Evolutionary conservation across 1,140 invertebrate species (phyloP).

Genomic region (Drosophila gunungcola): DNA sequence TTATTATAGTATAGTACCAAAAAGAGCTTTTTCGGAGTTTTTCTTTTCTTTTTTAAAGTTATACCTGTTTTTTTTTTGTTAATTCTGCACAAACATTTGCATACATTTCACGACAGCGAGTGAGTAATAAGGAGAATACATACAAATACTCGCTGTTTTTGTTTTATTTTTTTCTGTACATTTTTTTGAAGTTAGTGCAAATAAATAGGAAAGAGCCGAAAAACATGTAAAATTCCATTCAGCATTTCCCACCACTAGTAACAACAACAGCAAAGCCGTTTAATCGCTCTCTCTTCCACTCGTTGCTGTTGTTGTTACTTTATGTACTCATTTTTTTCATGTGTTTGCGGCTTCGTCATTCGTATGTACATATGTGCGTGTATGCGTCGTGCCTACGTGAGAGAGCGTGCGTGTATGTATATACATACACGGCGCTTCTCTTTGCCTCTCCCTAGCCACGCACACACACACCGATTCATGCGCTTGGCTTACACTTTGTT

Average conservation of each 20-base stretch:
- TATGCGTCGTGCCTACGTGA: slow-evolving; percentile 24
- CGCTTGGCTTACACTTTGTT: slow-evolving; percentile 28
- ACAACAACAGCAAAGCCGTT: slow-evolving; percentile 53
- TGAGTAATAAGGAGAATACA: slow-evolving; percentile 17
- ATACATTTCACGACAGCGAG: slow-evolving; percentile 18
- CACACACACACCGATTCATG: slow-evolving; percentile 23
- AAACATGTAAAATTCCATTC: slow-evolving; percentile 46
- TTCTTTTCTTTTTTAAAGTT: slow-evolving; percentile 48
- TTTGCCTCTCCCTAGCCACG: slow-evolving; percentile 8
- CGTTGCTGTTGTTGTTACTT: slow-evolving; percentile 42
- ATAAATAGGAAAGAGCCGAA: slow-evolving; percentile 15
- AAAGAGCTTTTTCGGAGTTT: slow-evolving; percentile 41
- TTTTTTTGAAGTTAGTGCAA: slow-evolving; percentile 24
- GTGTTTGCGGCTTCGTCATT: slow-evolving; percentile 57
- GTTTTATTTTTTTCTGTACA: slow-evolving; percentile 46
- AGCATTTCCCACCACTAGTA: slow-evolving; percentile 46
- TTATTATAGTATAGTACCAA: slow-evolving; percentile 46
- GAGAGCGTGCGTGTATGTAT: slow-evolving; percentile 10
- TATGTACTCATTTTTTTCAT: slow-evolving; percentile 24
- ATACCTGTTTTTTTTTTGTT: slow-evolving; percentile 44
- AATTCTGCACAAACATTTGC: slow-evolving; percentile 16
- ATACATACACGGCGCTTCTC: background rate
- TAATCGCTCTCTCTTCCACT: slow-evolving; percentile 33
- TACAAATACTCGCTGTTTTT: slow-evolving; percentile 54
- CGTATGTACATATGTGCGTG: slow-evolving; percentile 40